Base-by-base conservation (phyloP, 2,797 vertebrate genomes). In the Knipowitschia caucasica region DNA sequence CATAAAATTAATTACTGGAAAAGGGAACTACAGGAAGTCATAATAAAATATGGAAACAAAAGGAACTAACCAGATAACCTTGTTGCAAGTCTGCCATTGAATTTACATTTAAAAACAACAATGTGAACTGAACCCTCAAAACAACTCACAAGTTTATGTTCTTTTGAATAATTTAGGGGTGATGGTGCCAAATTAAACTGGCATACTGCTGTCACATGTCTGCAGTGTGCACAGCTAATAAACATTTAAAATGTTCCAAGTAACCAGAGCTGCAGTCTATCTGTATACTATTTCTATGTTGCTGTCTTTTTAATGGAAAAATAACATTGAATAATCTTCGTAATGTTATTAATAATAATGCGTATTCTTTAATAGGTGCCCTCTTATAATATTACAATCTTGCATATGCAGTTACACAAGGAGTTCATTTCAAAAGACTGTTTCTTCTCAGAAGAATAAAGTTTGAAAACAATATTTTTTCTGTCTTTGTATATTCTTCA, bases 371-470 rank as follows among this genome's bases (percentile, higher is more conserved):
- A 78, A 77, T 82, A 80, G 73, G 63, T 72, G 73, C 67, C 77
- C 81, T 81, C 73, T 66, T 79, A 81, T 83, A n/a, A n/a, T n/a
- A 77, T 78, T 84, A 85, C 82, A 77, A 75, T 75, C 65, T 80
- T 73, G 75, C 78, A 84, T 76, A 81, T 77, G 71, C 81, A 80
- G 82, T 83, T 85, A 81, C 77, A 83, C 70, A 78, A 82, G 71
- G 67, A 73, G 69, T 68, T 83, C 82, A 84, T 82, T 70, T 81
- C 72, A 82, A 83, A 68, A 79, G 82, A 81, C 81, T 85, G 84
- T 87, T 86, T 87, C 77, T 82, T 86, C 80, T 59, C 77, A 67
- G 81, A 64, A 85, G 70, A 90, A 89, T 89, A 90, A 90, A 88
- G 76, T 75, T 80, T 14, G 46, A 78, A 71, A 84, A 69, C 63